These are phyloP conservation scores for Rhopalosiphum maidis DNA, from an alignment of 1,140 invertebrate species.

Conservation along the genomic window DNA sequence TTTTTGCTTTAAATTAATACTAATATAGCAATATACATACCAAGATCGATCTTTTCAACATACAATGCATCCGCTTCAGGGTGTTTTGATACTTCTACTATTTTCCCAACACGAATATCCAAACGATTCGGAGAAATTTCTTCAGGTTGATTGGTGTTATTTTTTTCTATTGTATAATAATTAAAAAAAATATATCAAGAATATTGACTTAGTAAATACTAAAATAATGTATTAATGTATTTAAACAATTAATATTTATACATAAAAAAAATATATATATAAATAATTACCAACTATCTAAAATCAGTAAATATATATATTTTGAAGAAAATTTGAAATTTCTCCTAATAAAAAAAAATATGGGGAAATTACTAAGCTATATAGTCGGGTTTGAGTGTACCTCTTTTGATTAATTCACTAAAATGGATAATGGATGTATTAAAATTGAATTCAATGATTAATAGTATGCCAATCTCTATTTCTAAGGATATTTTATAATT, in stretches of 20 bases:
- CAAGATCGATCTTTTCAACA: conserved; percentile 90
- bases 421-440: neutral
- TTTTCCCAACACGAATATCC: conserved; percentile 92
- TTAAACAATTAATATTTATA: too few relatives aligned
- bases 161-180: conserved; percentile 13
- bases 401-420: too few relatives aligned
- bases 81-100: conserved; percentile 88
- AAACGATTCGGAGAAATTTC: conserved; percentile 76
- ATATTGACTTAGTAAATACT: neutral
- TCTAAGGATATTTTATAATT: neutral
- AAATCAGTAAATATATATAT: neutral
- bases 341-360: neutral
- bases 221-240: neutral
- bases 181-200: neutral
- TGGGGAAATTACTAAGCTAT: too few relatives aligned
- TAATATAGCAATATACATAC: conserved; percentile 60
- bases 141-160: conserved; percentile 63
- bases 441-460: neutral
- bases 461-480: neutral
- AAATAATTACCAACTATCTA: too few relatives aligned
- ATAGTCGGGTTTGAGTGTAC: neutral
- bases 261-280: too few relatives aligned
- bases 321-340: neutral
- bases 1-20: neutral
- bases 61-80: conserved; percentile 95